These are phyloP conservation scores for Heliconius hortense DNA, from an alignment of 2,888 invertebrate species.

Conservation along the genomic window DNA sequence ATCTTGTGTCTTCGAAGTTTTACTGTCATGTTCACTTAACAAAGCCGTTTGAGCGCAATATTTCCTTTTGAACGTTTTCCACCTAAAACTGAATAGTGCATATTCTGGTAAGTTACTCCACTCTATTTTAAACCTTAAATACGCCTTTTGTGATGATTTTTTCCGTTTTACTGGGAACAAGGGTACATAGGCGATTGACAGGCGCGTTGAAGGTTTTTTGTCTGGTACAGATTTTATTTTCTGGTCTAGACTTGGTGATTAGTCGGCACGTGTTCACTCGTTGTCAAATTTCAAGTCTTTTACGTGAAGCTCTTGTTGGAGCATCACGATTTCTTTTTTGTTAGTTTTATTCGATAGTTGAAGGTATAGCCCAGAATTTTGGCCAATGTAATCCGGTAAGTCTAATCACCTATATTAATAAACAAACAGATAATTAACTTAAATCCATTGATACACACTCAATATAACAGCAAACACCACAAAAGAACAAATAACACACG, in stretches of 20 bases:
- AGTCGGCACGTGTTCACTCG: conserved; percentile 61
- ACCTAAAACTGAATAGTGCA: conserved; percentile 53
- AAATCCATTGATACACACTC: background rate
- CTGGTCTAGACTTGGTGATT: conserved; percentile 61
- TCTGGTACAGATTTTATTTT: conserved; percentile 52
- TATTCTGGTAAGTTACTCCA: conserved; percentile 57
- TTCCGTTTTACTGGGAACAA: conserved; percentile 40
- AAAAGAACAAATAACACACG: conserved; percentile 39
- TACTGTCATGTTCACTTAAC: conserved; percentile 40
- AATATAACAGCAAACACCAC: conserved; percentile 3
- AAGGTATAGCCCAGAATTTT: background rate
- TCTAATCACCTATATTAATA: background rate
- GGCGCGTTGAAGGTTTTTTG: conserved; percentile 57
- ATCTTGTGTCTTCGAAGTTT: conserved; percentile 35
- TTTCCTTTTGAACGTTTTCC: conserved; percentile 45
- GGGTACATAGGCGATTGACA: conserved; percentile 57
- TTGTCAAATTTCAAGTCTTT: conserved; percentile 53
- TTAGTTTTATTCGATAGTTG: background rate
- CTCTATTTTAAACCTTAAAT: conserved; percentile 63
- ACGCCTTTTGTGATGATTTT: conserved; percentile 52
- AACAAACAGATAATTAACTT: background rate
- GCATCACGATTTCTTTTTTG: conserved; percentile 42
- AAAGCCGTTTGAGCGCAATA: conserved; percentile 39
- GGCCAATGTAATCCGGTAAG: background rate
- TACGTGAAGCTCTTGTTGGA: conserved; percentile 48